A percentile compares a stretch with the other conserved stretches of the same genome.
Evolutionary conservation across 2,113 vertebrate genomes (phyloP).

Genomic region (Peromyscus maniculatus): DNA sequence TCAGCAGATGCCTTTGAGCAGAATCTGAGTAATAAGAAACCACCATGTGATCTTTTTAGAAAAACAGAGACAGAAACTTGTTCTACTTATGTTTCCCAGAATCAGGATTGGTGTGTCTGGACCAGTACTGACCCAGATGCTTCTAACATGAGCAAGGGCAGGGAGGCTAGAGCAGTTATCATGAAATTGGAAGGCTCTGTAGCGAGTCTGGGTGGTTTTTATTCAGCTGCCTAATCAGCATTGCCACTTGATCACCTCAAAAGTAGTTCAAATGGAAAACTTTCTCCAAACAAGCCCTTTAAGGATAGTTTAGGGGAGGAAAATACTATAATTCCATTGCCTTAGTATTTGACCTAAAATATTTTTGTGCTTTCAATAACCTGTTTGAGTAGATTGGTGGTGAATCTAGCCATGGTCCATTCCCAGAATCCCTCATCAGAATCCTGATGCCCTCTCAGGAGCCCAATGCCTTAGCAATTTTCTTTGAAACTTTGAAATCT

Average conservation of each 20-base stretch:
- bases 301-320: neutral
- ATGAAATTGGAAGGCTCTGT: neutral
- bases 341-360: neutral
- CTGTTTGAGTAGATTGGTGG: neutral
- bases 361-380: slow-evolving; percentile 22
- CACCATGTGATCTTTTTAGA: neutral
- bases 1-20: neutral
- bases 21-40: neutral
- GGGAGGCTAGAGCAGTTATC: neutral
- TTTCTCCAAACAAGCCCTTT: neutral
- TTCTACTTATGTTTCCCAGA: neutral
- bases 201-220: neutral
- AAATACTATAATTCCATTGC: neutral
- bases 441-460: neutral
- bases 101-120: neutral
- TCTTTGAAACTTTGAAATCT: neutral
- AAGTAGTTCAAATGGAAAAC: neutral
- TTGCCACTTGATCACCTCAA: neutral
- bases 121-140: neutral
- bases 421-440: neutral
- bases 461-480: neutral
- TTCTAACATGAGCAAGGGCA: neutral
- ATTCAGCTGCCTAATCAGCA: neutral
- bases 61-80: neutral
- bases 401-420: neutral